phyloP scores from a whole-genome alignment of 2,797 vertebrate species.

The Sebastiscus tertius region DNA sequence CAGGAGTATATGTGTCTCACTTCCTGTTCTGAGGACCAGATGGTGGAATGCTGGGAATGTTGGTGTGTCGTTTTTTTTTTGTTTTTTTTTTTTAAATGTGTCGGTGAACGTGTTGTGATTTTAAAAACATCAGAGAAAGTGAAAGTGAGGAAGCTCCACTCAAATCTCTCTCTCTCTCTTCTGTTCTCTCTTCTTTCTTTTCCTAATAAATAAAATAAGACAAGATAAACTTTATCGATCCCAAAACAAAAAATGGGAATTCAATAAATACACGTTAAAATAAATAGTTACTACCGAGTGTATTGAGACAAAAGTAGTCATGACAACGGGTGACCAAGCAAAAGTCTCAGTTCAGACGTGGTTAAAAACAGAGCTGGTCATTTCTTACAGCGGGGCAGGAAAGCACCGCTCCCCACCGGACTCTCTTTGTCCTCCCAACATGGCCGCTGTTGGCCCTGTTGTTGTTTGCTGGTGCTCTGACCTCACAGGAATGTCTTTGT shows the following conservation, averaged over 20 bases:
- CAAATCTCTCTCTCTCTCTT: neutral
- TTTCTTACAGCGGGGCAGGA: neutral
- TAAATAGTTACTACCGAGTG: neutral
- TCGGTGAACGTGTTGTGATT: conserved; percentile 4
- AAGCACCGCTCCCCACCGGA: neutral
- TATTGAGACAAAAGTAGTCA: neutral
- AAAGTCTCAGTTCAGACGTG: neutral
- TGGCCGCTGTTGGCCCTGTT: neutral
- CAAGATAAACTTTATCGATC: neutral
- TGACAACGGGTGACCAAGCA: neutral
- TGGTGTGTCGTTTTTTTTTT: conserved; percentile 6
- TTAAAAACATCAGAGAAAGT: conserved; percentile 35
- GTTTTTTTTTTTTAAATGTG: neutral
- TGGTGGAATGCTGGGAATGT: conserved; percentile 70
- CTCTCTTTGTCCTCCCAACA: conserved; percentile 3
- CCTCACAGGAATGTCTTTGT: conserved; percentile 58
- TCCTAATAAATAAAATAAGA: neutral
- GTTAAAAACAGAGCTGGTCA: neutral
- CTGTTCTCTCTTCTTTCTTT: neutral
- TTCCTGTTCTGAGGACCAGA: conserved; percentile 55
- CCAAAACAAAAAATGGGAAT: neutral
- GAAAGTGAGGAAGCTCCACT: conserved; percentile 23
- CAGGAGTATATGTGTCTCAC: conserved; percentile 12
- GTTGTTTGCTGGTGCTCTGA: conserved; percentile 7
- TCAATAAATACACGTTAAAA: neutral